Evolutionary conservation across 2,888 invertebrate species (phyloP).

Genomic region (Disparrhopalites patrizii): DNA sequence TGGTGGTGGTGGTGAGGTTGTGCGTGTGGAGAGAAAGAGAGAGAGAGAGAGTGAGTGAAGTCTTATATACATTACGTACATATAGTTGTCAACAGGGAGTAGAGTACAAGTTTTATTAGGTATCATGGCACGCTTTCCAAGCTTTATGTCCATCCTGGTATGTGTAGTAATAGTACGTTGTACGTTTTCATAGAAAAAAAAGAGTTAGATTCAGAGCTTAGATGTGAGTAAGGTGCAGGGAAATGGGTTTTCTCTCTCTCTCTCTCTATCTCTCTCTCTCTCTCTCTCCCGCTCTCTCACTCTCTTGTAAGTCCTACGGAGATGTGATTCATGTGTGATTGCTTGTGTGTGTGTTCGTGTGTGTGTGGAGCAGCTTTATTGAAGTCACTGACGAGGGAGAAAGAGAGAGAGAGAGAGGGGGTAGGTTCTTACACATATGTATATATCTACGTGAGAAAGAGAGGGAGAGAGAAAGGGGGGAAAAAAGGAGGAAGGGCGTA

Average conservation of each 20-base stretch:
- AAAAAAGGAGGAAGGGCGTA: slow-evolving; percentile 10
- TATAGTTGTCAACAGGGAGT: neutral
- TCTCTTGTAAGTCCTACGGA: neutral
- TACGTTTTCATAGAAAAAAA: too few species aligned
- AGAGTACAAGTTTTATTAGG: slow-evolving; percentile 1
- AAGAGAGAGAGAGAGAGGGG: neutral
- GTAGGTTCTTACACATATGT: too few species aligned
- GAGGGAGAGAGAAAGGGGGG: slow-evolving; percentile 3
- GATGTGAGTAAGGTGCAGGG: slow-evolving; percentile 1
- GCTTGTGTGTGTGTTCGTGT: slow-evolving; percentile 1
- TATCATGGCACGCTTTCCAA: slow-evolving; percentile 8
- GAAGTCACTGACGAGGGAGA: slow-evolving; percentile 11
- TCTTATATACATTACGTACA: too few species aligned
- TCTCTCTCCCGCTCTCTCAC: too few species aligned
- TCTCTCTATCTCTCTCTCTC: too few species aligned
- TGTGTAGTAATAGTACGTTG: too few species aligned
- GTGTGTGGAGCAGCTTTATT: slow-evolving; percentile 11
- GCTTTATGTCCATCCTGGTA: neutral
- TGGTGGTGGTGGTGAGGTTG: neutral
- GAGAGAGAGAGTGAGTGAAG: too few species aligned
- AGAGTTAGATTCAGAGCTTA: slow-evolving; percentile 5
- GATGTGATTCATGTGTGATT: slow-evolving; percentile 14
- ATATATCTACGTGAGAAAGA: neutral
- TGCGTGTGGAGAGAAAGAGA: too few species aligned
- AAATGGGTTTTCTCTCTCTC: neutral